Evolutionary conservation across 2,797 vertebrate genomes (phyloP), one percentile per base, ranked within the genome.

Genomic region (Stomatorhinus walkeri): DNA sequence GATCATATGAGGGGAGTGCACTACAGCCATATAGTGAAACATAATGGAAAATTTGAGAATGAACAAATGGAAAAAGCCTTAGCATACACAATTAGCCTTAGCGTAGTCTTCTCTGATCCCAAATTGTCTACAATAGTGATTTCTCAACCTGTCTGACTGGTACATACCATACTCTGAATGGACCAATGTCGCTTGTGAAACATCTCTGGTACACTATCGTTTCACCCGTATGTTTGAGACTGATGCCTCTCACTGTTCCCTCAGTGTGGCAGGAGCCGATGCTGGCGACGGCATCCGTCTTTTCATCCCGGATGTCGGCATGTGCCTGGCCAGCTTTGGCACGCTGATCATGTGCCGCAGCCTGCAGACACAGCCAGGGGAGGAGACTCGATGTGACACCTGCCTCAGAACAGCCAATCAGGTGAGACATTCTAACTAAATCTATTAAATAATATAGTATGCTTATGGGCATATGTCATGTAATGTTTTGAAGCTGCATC

Each of bases 311-410:
- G 98, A 99, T 91, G 97, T 99, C 5, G 97, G 97, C 91, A 98
- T 99, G 97, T 99, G 98, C 93, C 91, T 97, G 91, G 96, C 95
- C 1, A 96, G 98, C 83, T 92, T 99, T 93, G 93, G 96, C 88
- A 96, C 97, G 90, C 98, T 97, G 98, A 95, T 99, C 85, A 87
- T 99, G 94, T 99, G 98, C 92, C 97, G 97, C 93, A 98, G 96
- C 91, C 93, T 98, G n/a, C 64, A 14, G 28, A 68, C 91, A 95
- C 97, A 88, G 56, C 88, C 94, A 3, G 93, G 94, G 0, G 97
- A 98, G 92, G 97, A 98, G 94, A 97, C 96, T 0, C 97, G 97
- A 87, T 96, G 96, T 95, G 99, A 98, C 92, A 87, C 92, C 0
- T 96, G 98, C 90, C 99, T 97, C 92, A 96, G 97, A 92, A 95